Evolutionary conservation across 2,113 vertebrate species (phyloP), one percentile per base, ranked within the genome.

Genomic region (Ochotona curzoniae): DNA sequence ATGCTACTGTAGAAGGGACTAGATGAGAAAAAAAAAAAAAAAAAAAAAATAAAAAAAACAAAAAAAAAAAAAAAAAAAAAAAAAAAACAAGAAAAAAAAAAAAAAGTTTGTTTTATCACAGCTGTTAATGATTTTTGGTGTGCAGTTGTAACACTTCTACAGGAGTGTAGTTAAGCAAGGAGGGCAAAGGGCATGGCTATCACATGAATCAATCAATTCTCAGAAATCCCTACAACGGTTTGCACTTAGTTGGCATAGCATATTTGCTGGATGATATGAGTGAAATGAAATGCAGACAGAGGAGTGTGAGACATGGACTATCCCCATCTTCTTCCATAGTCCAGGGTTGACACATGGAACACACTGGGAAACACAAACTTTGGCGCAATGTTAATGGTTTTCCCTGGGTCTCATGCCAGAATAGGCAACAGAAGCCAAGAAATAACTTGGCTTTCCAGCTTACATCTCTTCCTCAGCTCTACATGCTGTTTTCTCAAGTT

Each of bases 241-340:
- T 66, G 51, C 30, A 67, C 11, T 13, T 6, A 47, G 1, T 49
- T 60, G 38, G 11, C 3, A 81, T 7, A 49, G 54, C 67, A 84
- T 91, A 71, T 90, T 78, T 88, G 15, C 67, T 74, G 51, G 15
- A 26, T 85, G 73, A 44, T 82, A 80, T 84, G 35, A 75, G 47
- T 86, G 57, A 84, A 87, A 18, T 70, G 7, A 79, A 93, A 92
- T 49, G 20, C 70, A 73, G 12, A 54, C n/a, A 83, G 87, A 70
- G 20, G 47, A 51, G 87, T 87, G 67, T 87, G 86, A 83, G 94
- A 67, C 26, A 38, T 20, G 9, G 75, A n/a, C 32, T 61, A 51
- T 20, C 17, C 18, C 30, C 17, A 49, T 84, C 51, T 84, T 67
- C 32, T 67, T 74, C 11, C 14, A 57, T 21, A 64, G 49, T 18